These are phyloP conservation scores for Helicolenus hilgendorfi DNA, from an alignment of 2,797 vertebrate genomes.

Conservation along the genomic window DNA sequence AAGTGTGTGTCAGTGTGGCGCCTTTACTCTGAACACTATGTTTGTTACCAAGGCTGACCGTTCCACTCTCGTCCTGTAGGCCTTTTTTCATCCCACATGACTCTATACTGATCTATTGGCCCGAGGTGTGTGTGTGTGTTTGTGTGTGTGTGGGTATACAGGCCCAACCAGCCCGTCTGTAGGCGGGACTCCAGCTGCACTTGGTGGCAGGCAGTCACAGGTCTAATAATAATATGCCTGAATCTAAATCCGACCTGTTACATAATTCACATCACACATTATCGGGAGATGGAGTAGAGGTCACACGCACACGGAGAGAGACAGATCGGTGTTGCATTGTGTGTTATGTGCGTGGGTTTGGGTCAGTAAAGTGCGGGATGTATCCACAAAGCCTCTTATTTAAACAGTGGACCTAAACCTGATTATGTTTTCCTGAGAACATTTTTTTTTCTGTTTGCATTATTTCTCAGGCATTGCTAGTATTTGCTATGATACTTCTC, in stretches of 20 bases:
- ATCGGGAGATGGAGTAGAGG: conserved; percentile 45
- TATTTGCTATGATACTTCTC: conserved; percentile 20
- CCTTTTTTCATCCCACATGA: conserved; percentile 81
- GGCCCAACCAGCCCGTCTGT: conserved; percentile 62
- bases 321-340: conserved; percentile 19
- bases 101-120: conserved; percentile 59
- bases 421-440: conserved; percentile 1
- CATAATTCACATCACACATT: conserved; percentile 74
- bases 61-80: conserved; percentile 55
- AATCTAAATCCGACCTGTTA: conserved; percentile 80
- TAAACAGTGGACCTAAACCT: conserved; percentile 21
- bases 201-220: conserved; percentile 72
- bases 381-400: conserved; percentile 39
- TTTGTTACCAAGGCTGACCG: conserved; percentile 39
- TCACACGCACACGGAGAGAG: conserved; percentile 35
- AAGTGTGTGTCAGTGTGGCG: conserved; percentile 18
- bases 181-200: conserved; percentile 70
- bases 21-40: conserved; percentile 35
- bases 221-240: conserved; percentile 81
- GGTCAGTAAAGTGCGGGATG: not conserved
- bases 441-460: conserved; percentile 42
- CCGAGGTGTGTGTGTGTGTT: not conserved
- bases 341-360: conserved; percentile 17
- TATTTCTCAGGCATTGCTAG: conserved; percentile 5
- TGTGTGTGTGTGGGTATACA: not conserved